Conservation (phyloP, 2,888 invertebrate genomes). For the Oligia strigilis region DNA sequence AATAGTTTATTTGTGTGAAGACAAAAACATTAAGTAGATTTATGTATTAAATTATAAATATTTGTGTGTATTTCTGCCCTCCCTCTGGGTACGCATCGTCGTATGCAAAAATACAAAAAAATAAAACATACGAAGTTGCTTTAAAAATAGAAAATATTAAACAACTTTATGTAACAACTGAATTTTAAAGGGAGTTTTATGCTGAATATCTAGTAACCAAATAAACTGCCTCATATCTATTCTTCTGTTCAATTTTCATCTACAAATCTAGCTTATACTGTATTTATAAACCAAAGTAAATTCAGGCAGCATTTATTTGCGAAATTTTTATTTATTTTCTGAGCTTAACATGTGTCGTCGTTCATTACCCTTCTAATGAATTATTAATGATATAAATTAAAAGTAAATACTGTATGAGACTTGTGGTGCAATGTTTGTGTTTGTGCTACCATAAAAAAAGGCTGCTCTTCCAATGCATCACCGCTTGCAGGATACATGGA, state of each 20-base stretch:
- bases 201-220: background rate
- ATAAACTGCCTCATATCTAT: background rate
- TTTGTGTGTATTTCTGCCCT: background rate
- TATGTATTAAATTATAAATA: background rate
- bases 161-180: background rate
- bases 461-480: slow-evolving; percentile 95
- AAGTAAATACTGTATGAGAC: slow-evolving; percentile 90
- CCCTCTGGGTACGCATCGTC: too few relatives aligned
- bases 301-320: slow-evolving; percentile 70
- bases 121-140: background rate
- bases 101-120: background rate
- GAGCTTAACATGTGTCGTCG: slow-evolving; percentile 71
- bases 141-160: background rate
- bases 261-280: background rate
- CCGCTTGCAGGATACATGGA: slow-evolving; percentile 99
- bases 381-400: slow-evolving; percentile 64
- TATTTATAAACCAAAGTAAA: slow-evolving; percentile 29
- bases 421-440: slow-evolving; percentile 90
- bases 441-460: slow-evolving; percentile 91
- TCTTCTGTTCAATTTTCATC: background rate
- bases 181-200: background rate
- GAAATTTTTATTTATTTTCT: slow-evolving; percentile 63
- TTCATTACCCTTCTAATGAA: slow-evolving; percentile 57
- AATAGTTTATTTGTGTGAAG: background rate
- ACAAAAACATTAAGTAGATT: background rate